These are phyloP conservation scores for Caenorhabditis macrosperma DNA, from an alignment of 2,888 invertebrate genomes.

Conservation along the genomic window DNA sequence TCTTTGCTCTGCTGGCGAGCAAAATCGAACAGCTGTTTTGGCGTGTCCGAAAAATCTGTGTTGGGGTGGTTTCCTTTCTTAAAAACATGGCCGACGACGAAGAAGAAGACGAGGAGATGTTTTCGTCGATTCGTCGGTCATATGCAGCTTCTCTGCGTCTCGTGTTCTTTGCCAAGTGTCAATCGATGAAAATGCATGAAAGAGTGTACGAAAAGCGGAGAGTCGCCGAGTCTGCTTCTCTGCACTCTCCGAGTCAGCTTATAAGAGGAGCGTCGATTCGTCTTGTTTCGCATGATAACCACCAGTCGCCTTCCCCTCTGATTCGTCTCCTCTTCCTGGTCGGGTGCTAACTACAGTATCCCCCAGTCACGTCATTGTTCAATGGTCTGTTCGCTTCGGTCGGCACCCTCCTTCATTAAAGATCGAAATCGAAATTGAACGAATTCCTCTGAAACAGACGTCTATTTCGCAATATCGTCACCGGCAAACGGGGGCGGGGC, in stretches of 20 bases:
- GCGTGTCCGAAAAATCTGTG: not conserved
- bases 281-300: conserved; percentile 23
- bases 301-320: conserved; percentile 18
- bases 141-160: conserved; percentile 36
- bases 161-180: not conserved
- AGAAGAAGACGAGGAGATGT: conserved; percentile 4
- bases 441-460: no score
- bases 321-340: conserved; percentile 5
- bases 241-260: not conserved
- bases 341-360: not conserved
- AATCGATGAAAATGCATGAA: conserved; percentile 37
- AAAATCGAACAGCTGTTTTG: not conserved
- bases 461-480: conserved; percentile 30
- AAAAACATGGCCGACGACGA: not conserved
- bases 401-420: no score
- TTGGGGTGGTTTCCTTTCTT: not conserved
- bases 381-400: not conserved
- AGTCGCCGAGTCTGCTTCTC: conserved; percentile 14
- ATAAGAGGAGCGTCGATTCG: conserved; percentile 22
- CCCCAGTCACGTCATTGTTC: not conserved
- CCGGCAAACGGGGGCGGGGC: conserved; percentile 12
- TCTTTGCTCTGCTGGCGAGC: not conserved
- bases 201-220: not conserved
- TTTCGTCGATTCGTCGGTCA: conserved; percentile 29
- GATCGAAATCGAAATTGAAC: no score